Conservation (phyloP, 2,888 invertebrate species). For the Netelia melanura region DNA sequence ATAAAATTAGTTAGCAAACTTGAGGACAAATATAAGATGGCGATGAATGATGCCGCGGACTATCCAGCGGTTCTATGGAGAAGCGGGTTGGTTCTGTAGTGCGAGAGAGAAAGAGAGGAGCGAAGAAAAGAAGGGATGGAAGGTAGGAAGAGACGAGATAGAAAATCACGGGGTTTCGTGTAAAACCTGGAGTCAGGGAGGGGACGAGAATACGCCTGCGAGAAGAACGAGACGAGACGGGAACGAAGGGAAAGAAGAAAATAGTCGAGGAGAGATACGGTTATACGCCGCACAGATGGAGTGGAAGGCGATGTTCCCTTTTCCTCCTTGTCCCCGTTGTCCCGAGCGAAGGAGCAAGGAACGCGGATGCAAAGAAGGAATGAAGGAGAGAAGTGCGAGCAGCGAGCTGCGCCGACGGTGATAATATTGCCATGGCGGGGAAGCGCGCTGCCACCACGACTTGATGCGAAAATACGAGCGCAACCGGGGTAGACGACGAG, state of each 20-base stretch:
- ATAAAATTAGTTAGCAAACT: slow-evolving; percentile 80
- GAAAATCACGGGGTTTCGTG: neutral
- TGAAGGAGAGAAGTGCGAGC: slow-evolving; percentile 33
- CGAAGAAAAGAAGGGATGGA: slow-evolving; percentile 52
- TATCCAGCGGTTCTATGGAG: slow-evolving; percentile 5
- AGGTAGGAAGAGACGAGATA: slow-evolving; percentile 5
- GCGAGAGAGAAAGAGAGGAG: neutral
- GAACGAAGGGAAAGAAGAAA: slow-evolving; percentile 26
- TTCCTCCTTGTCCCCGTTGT: neutral
- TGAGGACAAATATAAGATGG: slow-evolving; percentile 73
- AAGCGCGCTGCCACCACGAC: slow-evolving; percentile 65
- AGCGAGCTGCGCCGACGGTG: slow-evolving; percentile 74
- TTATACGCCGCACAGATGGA: slow-evolving; percentile 17
- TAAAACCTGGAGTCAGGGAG: neutral
- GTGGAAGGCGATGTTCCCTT: slow-evolving; percentile 13
- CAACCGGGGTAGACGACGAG: slow-evolving; percentile 26
- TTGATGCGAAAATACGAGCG: slow-evolving; percentile 78
- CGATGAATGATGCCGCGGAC: slow-evolving; percentile 74
- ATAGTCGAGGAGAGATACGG: slow-evolving; percentile 26
- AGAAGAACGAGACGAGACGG: slow-evolving; percentile 20
- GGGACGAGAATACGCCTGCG: neutral
- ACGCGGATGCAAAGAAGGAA: slow-evolving; percentile 22
- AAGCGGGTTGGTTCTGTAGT: no score
- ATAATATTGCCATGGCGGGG: slow-evolving; percentile 77
- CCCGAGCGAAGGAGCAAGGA: slow-evolving; percentile 20